Base-by-base conservation (phyloP, 2,113 vertebrate genomes). In the Procavia capensis region DNA sequence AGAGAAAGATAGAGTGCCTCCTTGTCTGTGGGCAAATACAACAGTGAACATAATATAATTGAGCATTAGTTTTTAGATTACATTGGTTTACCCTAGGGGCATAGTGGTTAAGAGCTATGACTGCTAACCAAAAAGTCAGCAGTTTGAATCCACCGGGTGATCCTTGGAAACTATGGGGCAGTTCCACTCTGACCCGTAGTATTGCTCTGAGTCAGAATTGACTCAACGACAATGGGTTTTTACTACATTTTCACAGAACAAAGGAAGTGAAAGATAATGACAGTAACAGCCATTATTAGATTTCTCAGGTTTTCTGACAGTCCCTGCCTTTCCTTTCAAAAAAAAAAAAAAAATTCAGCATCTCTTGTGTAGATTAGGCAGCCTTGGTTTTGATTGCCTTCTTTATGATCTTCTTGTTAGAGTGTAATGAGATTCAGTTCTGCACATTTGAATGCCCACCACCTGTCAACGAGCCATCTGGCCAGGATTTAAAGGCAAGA, bases 381-480 rank as follows among this genome's bases (percentile, higher is more conserved):
- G 92, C 25, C 85, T 93, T 45, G 63, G 91, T 75, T 94, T 83
- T 93, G 57, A 97, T 95, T 95, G 90, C 90, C 85, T 83, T 41
- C 82, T 95, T 96, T 96, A 76, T n/a, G 31, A 94, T 94, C 87
- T 89, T 93, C 93, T 96, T 93, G 96, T 95, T 95, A 94, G 88
- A 39, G 75, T 88, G 75, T 97, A 97, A 97, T 97, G 97, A 97
- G 94, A 97, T 97, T 95, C 97, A 89, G 47, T 59, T 88, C 85
- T 31, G 85, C 78, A 83, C 90, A 83, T 84, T 6, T 76, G 95
- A 96, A 66, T 88, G 43, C 85, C 88, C 96, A 83, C 29, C 2
- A 72, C 97, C 97, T 96, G 96, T 97, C 96, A 97, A 72, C 2
- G 36, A 83, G 29, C 97, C 97, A 97, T 98, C 97, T 98, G 97